A percentile compares a stretch with the other conserved stretches of the same genome.
Conservation (phyloP, 2,113 vertebrate genomes). For the Sorex araneus region DNA sequence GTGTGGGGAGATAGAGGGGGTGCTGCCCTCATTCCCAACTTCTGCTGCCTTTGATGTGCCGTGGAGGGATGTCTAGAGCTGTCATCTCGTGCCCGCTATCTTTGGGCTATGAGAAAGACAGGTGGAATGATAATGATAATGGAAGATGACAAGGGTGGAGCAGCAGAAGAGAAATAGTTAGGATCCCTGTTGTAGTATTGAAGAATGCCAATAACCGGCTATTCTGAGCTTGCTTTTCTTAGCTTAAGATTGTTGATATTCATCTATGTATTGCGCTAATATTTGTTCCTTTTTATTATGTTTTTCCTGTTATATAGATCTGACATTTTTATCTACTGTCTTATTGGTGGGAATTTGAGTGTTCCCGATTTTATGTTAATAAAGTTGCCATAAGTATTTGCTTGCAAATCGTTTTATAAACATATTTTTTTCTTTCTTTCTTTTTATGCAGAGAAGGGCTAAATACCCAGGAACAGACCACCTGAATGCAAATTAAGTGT, state of each 20-base stretch:
- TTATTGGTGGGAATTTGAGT: conserved; percentile 18
- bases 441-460: too few species aligned
- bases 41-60: neutral
- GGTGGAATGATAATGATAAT: neutral
- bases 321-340: neutral
- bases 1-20: neutral
- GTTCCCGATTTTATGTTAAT: neutral
- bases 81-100: neutral
- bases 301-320: neutral
- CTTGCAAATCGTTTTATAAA: neutral
- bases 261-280: neutral
- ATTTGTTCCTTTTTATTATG: neutral
- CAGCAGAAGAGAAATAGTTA: neutral
- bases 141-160: neutral
- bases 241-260: neutral
- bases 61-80: neutral
- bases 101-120: neutral
- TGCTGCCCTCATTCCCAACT: too few species aligned
- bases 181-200: neutral
- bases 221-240: neutral
- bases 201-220: neutral
- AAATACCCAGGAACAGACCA: neutral
- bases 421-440: neutral
- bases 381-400: neutral
- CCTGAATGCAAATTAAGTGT: neutral